phyloP scores from a whole-genome alignment of 2,113 vertebrate species.

The Pantherophis guttatus region DNA sequence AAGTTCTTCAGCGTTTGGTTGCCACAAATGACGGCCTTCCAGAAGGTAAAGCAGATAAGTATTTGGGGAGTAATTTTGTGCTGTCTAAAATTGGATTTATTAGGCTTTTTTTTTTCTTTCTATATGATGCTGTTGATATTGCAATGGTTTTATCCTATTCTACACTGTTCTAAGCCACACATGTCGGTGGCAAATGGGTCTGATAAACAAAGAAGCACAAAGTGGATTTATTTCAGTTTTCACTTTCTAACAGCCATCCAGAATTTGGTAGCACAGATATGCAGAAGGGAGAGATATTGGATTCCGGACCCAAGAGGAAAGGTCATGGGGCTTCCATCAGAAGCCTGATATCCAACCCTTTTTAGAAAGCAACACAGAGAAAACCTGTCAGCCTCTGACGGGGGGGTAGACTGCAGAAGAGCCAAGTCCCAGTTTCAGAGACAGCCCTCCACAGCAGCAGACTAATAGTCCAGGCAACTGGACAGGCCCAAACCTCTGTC shows the following conservation, averaged over 20 bases:
- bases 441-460: not conserved
- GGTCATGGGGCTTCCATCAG: not conserved
- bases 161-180: not conserved
- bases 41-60: not conserved
- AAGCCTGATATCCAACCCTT: not conserved
- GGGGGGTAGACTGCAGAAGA: not conserved
- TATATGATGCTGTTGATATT: not conserved
- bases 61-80: not conserved
- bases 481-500: not conserved
- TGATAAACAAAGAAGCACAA: not conserved
- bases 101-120: not conserved
- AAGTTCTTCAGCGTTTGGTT: not conserved
- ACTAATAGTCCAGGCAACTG: not conserved
- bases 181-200: not conserved
- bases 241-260: not conserved
- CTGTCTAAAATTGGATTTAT: not conserved
- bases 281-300: not conserved
- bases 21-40: not conserved
- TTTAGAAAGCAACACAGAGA: not conserved
- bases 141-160: not conserved
- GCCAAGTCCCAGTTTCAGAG: not conserved
- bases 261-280: not conserved
- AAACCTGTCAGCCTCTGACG: not conserved
- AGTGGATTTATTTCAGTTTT: not conserved
- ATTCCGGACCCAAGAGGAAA: not conserved